A percentile compares a stretch with the other conserved stretches of the same genome.
phyloP scores from a whole-genome alignment of 1,140 invertebrate species.

The Phocides pigmalion region DNA sequence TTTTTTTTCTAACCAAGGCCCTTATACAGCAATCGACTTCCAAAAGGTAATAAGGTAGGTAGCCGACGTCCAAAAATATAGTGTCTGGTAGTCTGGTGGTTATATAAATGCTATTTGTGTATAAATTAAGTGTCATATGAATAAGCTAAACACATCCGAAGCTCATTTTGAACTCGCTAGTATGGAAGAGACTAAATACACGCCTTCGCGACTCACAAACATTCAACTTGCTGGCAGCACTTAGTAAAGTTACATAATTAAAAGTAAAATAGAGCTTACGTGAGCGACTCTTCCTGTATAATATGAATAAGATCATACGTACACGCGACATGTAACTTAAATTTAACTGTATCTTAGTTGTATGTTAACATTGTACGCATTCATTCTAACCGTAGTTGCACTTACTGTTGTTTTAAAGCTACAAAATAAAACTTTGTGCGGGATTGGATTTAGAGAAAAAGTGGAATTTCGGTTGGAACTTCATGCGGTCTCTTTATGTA shows the following conservation, averaged over 20 bases:
- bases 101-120: too few species aligned
- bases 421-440: too few species aligned
- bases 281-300: conserved; percentile 23
- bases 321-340: neutral
- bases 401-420: too few species aligned
- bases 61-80: too few species aligned
- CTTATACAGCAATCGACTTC: too few species aligned
- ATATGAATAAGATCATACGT: neutral
- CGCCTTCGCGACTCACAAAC: conserved; percentile 41
- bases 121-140: too few species aligned
- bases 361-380: conserved; percentile 10
- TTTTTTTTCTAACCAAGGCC: too few species aligned
- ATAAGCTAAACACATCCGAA: neutral
- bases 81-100: too few species aligned
- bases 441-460: too few species aligned
- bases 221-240: conserved; percentile 39
- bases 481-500: conserved; percentile 10
- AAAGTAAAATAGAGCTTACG: conserved; percentile 37
- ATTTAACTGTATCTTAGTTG: conserved; percentile 8
- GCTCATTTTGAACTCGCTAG: conserved; percentile 4
- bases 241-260: conserved; percentile 26
- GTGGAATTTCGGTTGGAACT: conserved; percentile 15
- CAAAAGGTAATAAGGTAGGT: too few species aligned
- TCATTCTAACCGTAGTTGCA: conserved; percentile 18
- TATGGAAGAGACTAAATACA: conserved; percentile 20